Evolutionary conservation across 2,888 invertebrate genomes (phyloP), one percentile per base, ranked within the genome.

Genomic region (Chelonus formosanus): DNA sequence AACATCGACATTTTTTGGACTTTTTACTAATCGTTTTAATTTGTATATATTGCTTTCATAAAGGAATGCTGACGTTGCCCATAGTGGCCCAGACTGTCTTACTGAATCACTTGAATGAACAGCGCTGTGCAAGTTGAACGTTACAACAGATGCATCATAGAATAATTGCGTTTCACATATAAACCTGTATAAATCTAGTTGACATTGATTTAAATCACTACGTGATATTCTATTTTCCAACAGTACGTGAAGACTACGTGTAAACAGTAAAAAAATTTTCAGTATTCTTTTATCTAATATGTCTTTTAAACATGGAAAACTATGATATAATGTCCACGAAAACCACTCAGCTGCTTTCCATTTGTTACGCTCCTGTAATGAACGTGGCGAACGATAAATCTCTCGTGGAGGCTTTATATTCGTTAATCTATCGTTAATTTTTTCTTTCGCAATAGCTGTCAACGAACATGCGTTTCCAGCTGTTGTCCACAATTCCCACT

Each of bases 101-200:
- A 73, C 67, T 6, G 67, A 52, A 35, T 70, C 45, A n/a, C 63
- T 57, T 6, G 66, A 35, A 54, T 73, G 73, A 40, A 63, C 34
- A 36, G 69, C 34, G 47, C 63, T 45, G 64, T 73, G 71, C 10
- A 71, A 35, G 59, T 69, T 72, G 58, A 71, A 73, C 4, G 70
- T 73, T 69, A 73, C 72, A 8, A 61, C 60, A 20, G 55, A 36
- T 35, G 32, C 20, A 52, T 65, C 70, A 68, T 71, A 70, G 20
- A 67, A 57, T 32, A 55, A 6, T 58, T 73, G 64, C 67, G 65
- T 69, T 3, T 67, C 52, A 45, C 64, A 62, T 43, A 69, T 64
- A 67, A 68, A 71, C 34, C 64, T 54, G 32, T 71, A 20, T 6
- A 70, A 43, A 58, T 71, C 66, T 31, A 50, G 6, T 58, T 73